phyloP scores from a whole-genome alignment of 2,797 vertebrate genomes.

The Yasuhikotakia modesta region DNA sequence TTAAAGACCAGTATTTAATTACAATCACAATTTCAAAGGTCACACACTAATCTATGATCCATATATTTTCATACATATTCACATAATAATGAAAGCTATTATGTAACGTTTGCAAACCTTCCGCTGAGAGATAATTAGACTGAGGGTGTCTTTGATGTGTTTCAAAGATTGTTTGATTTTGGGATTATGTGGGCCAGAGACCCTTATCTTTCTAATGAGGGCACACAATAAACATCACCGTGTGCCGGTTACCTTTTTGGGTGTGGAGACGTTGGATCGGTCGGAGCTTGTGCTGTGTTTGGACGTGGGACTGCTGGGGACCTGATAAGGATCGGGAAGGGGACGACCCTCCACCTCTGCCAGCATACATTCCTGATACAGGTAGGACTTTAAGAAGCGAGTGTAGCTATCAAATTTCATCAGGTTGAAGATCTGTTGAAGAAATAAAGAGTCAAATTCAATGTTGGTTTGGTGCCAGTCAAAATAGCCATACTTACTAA shows the following conservation, averaged over 20 bases:
- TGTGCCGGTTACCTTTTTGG: conserved; percentile 88
- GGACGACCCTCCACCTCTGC: conserved; percentile 93
- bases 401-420: conserved; percentile 99
- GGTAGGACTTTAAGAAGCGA: conserved; percentile 92
- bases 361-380: conserved; percentile 97
- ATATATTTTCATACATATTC: conserved; percentile 5
- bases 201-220: not conserved
- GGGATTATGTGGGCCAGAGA: conserved; percentile 1
- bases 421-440: conserved; percentile 92
- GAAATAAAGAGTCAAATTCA: not conserved
- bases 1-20: not conserved
- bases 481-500: no score
- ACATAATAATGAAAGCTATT: not conserved
- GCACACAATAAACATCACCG: not conserved
- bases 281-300: conserved; percentile 90
- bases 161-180: no score
- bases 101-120: no score
- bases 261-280: conserved; percentile 89
- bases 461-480: no score
- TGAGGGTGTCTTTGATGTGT: not conserved
- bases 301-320: conserved; percentile 93
- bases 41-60: conserved; percentile 8
- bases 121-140: conserved; percentile 6
- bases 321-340: conserved; percentile 87
- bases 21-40: not conserved